Evolutionary conservation across 2,888 invertebrate genomes (phyloP), one percentile per base, ranked within the genome.

Genomic region (Andrena camellia): DNA sequence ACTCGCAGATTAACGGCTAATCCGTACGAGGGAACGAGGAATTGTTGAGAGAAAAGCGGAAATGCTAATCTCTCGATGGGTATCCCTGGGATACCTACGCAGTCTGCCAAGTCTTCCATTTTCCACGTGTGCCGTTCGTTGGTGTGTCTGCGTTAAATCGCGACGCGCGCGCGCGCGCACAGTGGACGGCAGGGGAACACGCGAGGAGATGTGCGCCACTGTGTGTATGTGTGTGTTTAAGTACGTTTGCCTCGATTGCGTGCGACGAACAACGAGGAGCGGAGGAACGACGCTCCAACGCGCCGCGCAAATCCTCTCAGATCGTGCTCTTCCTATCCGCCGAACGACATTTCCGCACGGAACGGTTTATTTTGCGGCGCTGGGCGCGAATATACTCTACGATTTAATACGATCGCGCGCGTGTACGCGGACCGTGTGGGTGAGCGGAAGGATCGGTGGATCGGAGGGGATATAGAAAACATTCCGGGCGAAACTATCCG

Each of bases 1-100:
- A 89, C 88, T 57, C 57, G 87, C 89, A 92, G 93, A 93, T 93
- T 93, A 93, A 91, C 92, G 91, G 92, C 92, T 94, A 93, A 94
- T 93, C 93, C 92, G 91, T 90, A 90, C 89, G 57, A 57, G 90
- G 91, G 90, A 93, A 93, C 92, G 93, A 91, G 91, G 89, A 92
- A 93, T 92, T 92, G 92, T 92, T 92, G 92, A 92, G 93, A 93
- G 93, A 92, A 93, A 92, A 93, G 93, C 92, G 90, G 92, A 93
- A 93, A 93, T 92, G 92, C 93, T 94, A 93, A 93, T 94, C 93
- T 93, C 93, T 91, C 92, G 93, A 94, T 93, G 93, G 91, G 91
- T 92, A 92, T 92, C 89, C 91, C 89, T 79, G 88, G 90, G 89
- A 91, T 91, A 89, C 86, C 88, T 89, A 89, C 90, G 88, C 89